A percentile compares a stretch with the other conserved stretches of the same genome.
phyloP scores from a whole-genome alignment of 2,888 invertebrate genomes.

The Temnothorax unifasciatus region DNA sequence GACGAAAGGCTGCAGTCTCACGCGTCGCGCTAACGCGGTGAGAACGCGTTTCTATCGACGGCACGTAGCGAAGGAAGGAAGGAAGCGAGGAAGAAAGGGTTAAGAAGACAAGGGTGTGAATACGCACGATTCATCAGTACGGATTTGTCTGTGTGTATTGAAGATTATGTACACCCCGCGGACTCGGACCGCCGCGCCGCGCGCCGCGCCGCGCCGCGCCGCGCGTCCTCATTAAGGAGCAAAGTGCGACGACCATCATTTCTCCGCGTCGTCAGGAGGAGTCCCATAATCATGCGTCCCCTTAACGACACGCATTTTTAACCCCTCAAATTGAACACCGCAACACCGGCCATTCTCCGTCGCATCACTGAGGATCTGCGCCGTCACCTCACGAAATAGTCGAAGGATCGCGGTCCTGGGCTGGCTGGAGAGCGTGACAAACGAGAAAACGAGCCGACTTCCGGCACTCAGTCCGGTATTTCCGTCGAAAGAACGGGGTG shows the following conservation, averaged over 20 bases:
- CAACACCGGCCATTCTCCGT: slow-evolving; percentile 31
- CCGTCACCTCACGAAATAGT: slow-evolving; percentile 52
- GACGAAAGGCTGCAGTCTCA: slow-evolving; percentile 38
- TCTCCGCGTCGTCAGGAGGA: slow-evolving; percentile 39
- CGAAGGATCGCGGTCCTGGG: slow-evolving; percentile 25
- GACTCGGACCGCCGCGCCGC: slow-evolving; percentile 1
- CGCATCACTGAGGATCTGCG: slow-evolving; percentile 39
- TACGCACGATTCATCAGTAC: slow-evolving; percentile 43
- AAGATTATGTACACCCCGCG: slow-evolving; percentile 48
- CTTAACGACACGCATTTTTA: slow-evolving; percentile 53
- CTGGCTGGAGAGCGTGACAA: slow-evolving; percentile 58
- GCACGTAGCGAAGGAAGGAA: slow-evolving; percentile 42
- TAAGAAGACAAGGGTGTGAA: slow-evolving; percentile 43
- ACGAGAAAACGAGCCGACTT: slow-evolving; percentile 61
- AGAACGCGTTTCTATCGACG: slow-evolving; percentile 36
- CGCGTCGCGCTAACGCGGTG: slow-evolving; percentile 24
- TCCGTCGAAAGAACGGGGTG: slow-evolving; percentile 65
- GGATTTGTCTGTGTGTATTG: slow-evolving; percentile 54
- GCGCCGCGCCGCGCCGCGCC: background rate
- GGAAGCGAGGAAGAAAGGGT: slow-evolving; percentile 10
- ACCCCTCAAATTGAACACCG: slow-evolving; percentile 34
- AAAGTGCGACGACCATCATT: slow-evolving; percentile 40
- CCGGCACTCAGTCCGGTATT: slow-evolving; percentile 68
- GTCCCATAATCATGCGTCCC: slow-evolving; percentile 44
- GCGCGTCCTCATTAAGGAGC: slow-evolving; percentile 45